These are phyloP conservation scores for Seriola dumerili DNA, from an alignment of 2,113 vertebrate genomes.

Conservation along the genomic window DNA sequence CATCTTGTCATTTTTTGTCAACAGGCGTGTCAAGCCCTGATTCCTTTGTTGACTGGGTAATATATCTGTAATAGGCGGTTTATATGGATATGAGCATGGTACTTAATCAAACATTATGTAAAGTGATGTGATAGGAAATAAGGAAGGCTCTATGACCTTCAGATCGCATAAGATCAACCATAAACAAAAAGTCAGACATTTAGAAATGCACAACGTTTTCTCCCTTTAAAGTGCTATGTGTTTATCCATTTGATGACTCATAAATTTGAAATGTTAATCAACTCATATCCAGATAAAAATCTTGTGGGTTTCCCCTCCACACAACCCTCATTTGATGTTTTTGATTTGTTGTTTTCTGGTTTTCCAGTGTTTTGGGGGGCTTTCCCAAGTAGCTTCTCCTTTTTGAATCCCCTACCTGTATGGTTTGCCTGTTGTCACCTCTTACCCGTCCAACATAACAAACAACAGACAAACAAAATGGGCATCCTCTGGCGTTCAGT, in stretches of 20 bases:
- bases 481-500: constrained; percentile 61
- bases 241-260: neutral
- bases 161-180: constrained; percentile 19
- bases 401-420: constrained; percentile 11
- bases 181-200: constrained; percentile 17
- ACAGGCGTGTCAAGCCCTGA: constrained; percentile 62
- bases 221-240: neutral
- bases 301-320: neutral
- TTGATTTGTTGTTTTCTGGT: constrained; percentile 23
- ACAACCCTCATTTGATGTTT: constrained; percentile 10
- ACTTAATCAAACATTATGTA: constrained; percentile 59
- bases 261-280: constrained; percentile 10
- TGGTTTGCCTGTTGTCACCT: constrained; percentile 43
- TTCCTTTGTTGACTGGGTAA: constrained; percentile 57
- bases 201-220: neutral
- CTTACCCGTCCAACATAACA: constrained; percentile 45
- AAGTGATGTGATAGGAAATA: constrained; percentile 41
- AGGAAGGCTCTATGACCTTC: constrained; percentile 59
- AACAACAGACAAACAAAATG: constrained; percentile 50
- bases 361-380: constrained; percentile 6
- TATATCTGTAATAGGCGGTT: constrained; percentile 50
- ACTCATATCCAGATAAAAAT: neutral
- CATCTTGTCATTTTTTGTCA: constrained; percentile 77
- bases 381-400: constrained; percentile 4
- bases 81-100: constrained; percentile 58